phyloP scores from a whole-genome alignment of 2,113 vertebrate genomes.

The Apaloderma vittatum region DNA sequence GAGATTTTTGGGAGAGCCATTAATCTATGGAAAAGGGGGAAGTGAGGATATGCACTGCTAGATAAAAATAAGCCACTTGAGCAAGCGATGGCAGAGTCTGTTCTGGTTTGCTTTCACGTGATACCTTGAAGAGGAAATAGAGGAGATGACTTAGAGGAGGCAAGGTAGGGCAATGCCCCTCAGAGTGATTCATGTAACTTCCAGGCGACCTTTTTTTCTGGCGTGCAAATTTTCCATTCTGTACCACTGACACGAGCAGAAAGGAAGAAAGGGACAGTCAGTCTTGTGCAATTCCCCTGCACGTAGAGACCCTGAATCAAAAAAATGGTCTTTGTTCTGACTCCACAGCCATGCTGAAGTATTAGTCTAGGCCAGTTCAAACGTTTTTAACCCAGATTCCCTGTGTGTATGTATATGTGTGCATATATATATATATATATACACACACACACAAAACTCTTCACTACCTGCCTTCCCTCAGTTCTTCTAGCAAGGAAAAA shows the following conservation, averaged over 20 bases:
- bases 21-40: conserved; percentile 57
- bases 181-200: conserved; percentile 32
- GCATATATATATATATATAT: too few relatives aligned
- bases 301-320: neutral
- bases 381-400: neutral
- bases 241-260: neutral
- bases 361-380: neutral
- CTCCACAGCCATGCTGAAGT: neutral
- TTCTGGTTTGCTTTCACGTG: conserved; percentile 74
- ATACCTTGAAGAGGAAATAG: conserved; percentile 66
- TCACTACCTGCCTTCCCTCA: neutral
- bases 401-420: too few relatives aligned
- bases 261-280: neutral
- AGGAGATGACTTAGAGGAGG: conserved; percentile 57
- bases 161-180: conserved; percentile 58
- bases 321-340: conserved; percentile 1
- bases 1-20: conserved; percentile 35
- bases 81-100: conserved; percentile 67
- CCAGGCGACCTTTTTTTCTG: neutral
- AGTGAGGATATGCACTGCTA: conserved; percentile 60
- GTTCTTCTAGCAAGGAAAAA: neutral
- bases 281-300: neutral
- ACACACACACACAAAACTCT: neutral
- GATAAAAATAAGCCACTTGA: conserved; percentile 75
- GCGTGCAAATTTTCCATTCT: neutral